Conservation (phyloP, 2,888 invertebrate genomes). For the Drosophila limbata region DNA sequence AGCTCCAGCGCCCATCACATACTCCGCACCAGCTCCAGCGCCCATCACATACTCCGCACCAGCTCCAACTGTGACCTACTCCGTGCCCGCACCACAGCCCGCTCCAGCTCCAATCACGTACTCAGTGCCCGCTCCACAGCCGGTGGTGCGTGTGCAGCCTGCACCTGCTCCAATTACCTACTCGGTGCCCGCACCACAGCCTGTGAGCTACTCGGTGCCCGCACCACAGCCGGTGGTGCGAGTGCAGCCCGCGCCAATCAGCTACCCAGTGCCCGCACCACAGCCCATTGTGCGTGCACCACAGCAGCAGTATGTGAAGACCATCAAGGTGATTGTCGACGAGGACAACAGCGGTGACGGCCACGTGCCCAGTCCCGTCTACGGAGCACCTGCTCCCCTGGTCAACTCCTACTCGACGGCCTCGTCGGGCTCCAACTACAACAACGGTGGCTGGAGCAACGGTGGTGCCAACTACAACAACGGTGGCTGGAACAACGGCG, state of each 20-base stretch:
- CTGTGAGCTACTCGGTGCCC: constrained; percentile 42
- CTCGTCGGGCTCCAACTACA: constrained; percentile 31
- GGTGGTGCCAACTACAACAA: constrained; percentile 30
- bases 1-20: constrained; percentile 38
- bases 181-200: constrained; percentile 48
- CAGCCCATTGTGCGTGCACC: constrained; percentile 27
- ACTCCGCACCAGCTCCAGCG: constrained; percentile 46
- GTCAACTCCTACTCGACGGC: constrained; percentile 32
- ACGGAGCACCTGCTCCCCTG: constrained; percentile 65
- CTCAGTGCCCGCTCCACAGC: constrained; percentile 38
- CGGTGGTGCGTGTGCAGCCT: constrained; percentile 26
- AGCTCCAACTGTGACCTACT: constrained; percentile 34
- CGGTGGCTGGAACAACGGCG: constrained; percentile 35
- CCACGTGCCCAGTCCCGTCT: constrained; percentile 60
- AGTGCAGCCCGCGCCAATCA: constrained; percentile 30
- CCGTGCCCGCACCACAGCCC: constrained; percentile 48
- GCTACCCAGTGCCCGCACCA: constrained; percentile 43
- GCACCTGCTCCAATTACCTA: constrained; percentile 38
- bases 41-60: too few species aligned
- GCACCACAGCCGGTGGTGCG: constrained; percentile 21
- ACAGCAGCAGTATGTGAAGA: constrained; percentile 75
- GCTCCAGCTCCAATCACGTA: constrained; percentile 47
- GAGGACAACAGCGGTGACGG: constrained; percentile 43
- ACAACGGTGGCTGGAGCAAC: constrained; percentile 39
- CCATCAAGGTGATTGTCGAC: constrained; percentile 75